Conservation (phyloP, 2,888 invertebrate genomes). For the Drosophila recens region DNA sequence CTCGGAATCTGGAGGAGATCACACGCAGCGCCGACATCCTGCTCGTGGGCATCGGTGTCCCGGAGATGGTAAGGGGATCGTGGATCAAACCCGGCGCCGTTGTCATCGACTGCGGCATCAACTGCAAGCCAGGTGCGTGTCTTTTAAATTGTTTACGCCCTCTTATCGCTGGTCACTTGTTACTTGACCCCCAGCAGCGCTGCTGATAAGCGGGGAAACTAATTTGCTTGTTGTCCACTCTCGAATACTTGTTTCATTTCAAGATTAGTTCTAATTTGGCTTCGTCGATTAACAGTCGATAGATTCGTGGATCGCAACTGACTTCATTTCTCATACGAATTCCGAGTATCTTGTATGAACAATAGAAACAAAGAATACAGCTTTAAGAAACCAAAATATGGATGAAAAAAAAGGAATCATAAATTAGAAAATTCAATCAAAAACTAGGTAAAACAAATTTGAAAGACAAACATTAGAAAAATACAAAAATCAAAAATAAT, state of each 20-base stretch:
- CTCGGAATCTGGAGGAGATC: conserved; percentile 91
- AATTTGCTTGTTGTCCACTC: conserved; percentile 19
- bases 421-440: too few relatives aligned
- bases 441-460: too few relatives aligned
- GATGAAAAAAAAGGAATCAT: too few relatives aligned
- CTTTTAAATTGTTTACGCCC: neutral
- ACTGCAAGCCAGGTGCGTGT: conserved; percentile 91
- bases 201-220: conserved; percentile 31
- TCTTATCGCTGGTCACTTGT: conserved; percentile 29
- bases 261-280: neutral
- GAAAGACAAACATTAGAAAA: too few relatives aligned
- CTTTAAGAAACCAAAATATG: too few relatives aligned
- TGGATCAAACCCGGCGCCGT: conserved; percentile 99
- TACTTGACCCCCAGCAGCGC: conserved; percentile 24
- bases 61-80: conserved; percentile 95
- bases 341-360: too few relatives aligned
- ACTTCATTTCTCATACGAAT: too few relatives aligned
- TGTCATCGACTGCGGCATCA: conserved; percentile 99
- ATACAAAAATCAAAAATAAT: too few relatives aligned
- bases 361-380: too few relatives aligned
- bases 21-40: conserved; percentile 96
- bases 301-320: neutral
- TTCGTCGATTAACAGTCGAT: neutral
- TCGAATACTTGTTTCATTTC: neutral
- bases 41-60: conserved; percentile 97